phyloP scores from a whole-genome alignment of 92 coral and sea anemone genomes.

The Blastomussa wellsi region DNA sequence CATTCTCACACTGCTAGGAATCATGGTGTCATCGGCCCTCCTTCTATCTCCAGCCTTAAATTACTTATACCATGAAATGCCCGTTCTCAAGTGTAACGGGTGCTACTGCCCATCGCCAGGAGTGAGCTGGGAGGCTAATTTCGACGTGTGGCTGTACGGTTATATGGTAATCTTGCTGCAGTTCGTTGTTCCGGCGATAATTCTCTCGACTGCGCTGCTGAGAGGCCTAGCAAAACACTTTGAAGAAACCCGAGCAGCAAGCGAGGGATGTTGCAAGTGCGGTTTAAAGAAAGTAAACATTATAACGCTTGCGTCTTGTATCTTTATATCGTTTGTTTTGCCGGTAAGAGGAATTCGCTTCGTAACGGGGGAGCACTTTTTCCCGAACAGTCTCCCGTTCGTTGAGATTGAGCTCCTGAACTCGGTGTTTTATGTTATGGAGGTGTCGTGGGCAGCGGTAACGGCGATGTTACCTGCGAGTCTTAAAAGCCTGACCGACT shows the following conservation, averaged over 20 bases:
- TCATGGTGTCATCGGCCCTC: slow-evolving; percentile 19
- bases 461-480: slow-evolving; percentile 22
- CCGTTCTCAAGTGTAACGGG: slow-evolving; percentile 38
- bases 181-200: slow-evolving; percentile 37
- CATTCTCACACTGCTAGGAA: slow-evolving; percentile 8
- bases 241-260: slow-evolving; percentile 8
- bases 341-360: slow-evolving; percentile 42
- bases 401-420: slow-evolving; percentile 35
- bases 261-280: slow-evolving; percentile 12
- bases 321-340: slow-evolving; percentile 13
- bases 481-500: slow-evolving; percentile 20
- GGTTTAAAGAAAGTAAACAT: slow-evolving; percentile 27
- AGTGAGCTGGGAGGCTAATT: slow-evolving; percentile 44
- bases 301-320: not conserved
- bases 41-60: slow-evolving; percentile 29
- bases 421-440: slow-evolving; percentile 27
- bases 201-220: slow-evolving; percentile 21
- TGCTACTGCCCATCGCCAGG: slow-evolving; percentile 41
- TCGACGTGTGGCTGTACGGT: slow-evolving; percentile 47
- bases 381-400: slow-evolving; percentile 9
- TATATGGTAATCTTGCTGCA: slow-evolving; percentile 36
- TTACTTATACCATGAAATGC: slow-evolving; percentile 33
- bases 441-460: slow-evolving; percentile 25
- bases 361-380: slow-evolving; percentile 26
- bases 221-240: slow-evolving; percentile 26